phyloP scores from a whole-genome alignment of 2,113 vertebrate species.

The Brachirus orientalis region DNA sequence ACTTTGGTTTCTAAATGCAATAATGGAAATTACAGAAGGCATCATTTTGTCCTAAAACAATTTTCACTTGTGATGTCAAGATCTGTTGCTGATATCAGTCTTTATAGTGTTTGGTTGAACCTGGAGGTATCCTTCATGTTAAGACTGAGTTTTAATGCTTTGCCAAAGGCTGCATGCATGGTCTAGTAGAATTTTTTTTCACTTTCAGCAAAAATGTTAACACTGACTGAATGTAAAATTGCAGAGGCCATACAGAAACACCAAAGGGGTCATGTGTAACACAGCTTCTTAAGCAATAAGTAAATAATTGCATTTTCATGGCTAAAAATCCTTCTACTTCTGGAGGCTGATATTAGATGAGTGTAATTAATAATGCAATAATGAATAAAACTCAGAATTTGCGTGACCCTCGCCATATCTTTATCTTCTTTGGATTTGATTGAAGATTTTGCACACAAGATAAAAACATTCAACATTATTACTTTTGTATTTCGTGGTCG shows the following conservation, averaged over 20 bases:
- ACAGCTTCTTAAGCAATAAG: constrained; percentile 1
- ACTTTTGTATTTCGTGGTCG: constrained; percentile 15
- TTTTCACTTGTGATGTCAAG: too few species aligned
- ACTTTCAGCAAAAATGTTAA: constrained; percentile 1
- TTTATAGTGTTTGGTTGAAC: too few species aligned
- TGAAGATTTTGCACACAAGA: constrained; percentile 8
- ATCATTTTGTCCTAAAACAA: too few species aligned
- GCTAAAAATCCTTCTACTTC: constrained; percentile 21
- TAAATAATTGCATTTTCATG: constrained; percentile 29
- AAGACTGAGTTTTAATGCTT: neutral
- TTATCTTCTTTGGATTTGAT: neutral
- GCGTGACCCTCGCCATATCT: neutral
- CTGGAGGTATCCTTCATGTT: too few species aligned
- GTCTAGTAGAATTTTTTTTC: neutral
- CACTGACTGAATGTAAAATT: neutral
- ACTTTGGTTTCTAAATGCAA: neutral
- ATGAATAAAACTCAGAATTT: constrained; percentile 31
- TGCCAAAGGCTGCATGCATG: neutral
- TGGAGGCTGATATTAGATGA: constrained; percentile 6
- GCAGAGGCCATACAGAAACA: neutral
- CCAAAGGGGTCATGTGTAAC: neutral
- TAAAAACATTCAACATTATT: neutral
- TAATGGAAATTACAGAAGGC: too few species aligned
- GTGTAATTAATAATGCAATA: constrained; percentile 46
- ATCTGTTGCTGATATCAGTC: too few species aligned